A percentile compares a stretch with the other conserved stretches of the same genome.
Evolutionary conservation across 2,888 invertebrate species (phyloP).

Genomic region (Pollenia labialis): DNA sequence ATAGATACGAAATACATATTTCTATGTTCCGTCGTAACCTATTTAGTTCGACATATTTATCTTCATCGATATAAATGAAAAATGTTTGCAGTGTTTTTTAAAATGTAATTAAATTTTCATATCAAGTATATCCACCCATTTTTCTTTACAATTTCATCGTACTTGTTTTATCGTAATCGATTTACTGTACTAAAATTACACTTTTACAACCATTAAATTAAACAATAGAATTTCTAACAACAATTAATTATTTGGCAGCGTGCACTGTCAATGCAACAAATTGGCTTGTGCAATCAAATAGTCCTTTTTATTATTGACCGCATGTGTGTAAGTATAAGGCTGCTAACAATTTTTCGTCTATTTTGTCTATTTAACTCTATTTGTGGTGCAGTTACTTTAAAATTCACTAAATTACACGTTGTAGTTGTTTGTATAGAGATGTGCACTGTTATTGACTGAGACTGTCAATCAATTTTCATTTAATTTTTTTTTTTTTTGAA

Average conservation of each 20-base stretch:
- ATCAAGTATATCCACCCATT: not conserved
- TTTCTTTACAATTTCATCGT: not conserved
- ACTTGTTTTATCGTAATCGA: not conserved
- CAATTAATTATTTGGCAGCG: slow-evolving; percentile 26
- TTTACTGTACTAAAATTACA: not conserved
- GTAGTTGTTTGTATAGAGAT: not conserved
- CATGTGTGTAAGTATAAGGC: not conserved
- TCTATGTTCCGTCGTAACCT: no score
- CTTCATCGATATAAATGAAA: no score
- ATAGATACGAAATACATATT: no score
- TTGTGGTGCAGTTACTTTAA: slow-evolving; percentile 17
- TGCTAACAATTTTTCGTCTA: not conserved
- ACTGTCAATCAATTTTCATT: slow-evolving; percentile 24
- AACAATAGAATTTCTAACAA: slow-evolving; percentile 12
- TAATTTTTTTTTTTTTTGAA: not conserved
- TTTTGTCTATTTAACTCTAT: not conserved
- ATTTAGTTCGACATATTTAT: no score
- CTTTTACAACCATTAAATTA: not conserved
- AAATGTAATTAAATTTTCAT: not conserved
- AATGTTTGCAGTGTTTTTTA: no score
- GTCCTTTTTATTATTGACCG: slow-evolving; percentile 33
- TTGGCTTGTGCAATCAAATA: slow-evolving; percentile 36
- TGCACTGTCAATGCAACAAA: slow-evolving; percentile 12
- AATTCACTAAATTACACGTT: slow-evolving; percentile 32
- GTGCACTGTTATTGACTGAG: not conserved